phyloP scores from a whole-genome alignment of 2,888 invertebrate species.

The Hetaerina titia region DNA sequence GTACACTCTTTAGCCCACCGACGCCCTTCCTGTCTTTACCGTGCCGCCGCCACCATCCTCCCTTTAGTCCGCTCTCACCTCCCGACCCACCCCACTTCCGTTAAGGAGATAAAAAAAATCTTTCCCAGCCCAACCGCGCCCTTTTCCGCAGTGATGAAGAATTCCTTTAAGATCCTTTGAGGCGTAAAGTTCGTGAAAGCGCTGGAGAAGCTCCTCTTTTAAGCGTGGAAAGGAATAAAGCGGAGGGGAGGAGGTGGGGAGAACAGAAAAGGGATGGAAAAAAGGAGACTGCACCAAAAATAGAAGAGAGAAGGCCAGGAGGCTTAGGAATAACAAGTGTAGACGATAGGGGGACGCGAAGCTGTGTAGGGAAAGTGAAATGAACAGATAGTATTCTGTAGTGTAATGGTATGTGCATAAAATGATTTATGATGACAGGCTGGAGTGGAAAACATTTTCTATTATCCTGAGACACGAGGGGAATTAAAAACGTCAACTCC shows the following conservation, averaged over 20 bases:
- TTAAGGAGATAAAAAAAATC: background rate
- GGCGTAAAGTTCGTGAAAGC: slow-evolving; percentile 6
- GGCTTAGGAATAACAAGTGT: no score
- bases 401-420: no score
- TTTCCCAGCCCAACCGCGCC: background rate
- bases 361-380: no score
- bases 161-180: slow-evolving; percentile 59
- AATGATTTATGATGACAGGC: no score
- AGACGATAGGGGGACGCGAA: no score
- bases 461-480: no score
- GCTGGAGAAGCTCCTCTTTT: slow-evolving; percentile 13
- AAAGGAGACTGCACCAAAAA: no score
- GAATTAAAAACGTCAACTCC: no score
- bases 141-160: slow-evolving; percentile 10
- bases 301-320: background rate
- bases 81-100: background rate
- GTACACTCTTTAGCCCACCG: no score
- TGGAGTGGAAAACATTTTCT: no score
- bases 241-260: background rate
- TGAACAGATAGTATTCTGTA: no score
- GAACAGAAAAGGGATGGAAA: background rate
- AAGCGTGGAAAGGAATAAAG: background rate
- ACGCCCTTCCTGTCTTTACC: no score
- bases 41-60: background rate
- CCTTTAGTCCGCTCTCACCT: background rate